Base-by-base conservation (phyloP, 2,888 invertebrate genomes). In the Dastarcus helophoroides region DNA sequence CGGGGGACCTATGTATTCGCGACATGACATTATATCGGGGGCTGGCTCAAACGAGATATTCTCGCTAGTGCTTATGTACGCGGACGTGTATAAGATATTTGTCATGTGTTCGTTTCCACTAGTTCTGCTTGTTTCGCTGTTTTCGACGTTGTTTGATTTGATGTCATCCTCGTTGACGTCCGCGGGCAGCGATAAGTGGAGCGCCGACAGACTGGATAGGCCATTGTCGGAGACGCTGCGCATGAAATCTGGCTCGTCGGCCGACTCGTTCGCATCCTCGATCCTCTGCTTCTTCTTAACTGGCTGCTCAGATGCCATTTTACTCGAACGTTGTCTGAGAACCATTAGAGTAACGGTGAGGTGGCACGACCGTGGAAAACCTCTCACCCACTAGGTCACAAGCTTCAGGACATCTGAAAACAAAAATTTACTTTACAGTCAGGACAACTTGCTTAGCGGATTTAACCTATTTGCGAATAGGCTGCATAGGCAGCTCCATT, bases 281-380 rank as follows among this genome's bases (percentile, higher is more conserved):
- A 82, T 76, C 52, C 82, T 73, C 56, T 79, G 76, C 56, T 85
- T 79, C 67, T 86, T 86, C 58, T 82, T 84, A 48, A 79, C 78
- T 44, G 86, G 86, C 64, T 85, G 85, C 63, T 83, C 79, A 46
- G 75, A 76, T 54, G 73, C 76, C 79, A 80, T 80, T 54, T 66
- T 68, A 29, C 34, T 37, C 32, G 24, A 32, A 19, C 31, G 31
- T 23, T 39, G 32, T 36, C 35, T 35, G 35, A 39, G 39, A 37
- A 43, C 43, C 43, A 43, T 43, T 42, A 42, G 39, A 41, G 22
- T 19, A 21, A 27, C 9, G 19, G 6, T 19, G n/a, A n/a, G n/a
- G n/a, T n/a, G n/a, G n/a, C n/a, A n/a, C n/a, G n/a, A n/a, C n/a
- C n/a, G n/a, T n/a, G n/a, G n/a, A n/a, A n/a, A n/a, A n/a, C n/a